Base-by-base conservation (phyloP, 1,140 invertebrate genomes). In the Drosophila carrolli region DNA sequence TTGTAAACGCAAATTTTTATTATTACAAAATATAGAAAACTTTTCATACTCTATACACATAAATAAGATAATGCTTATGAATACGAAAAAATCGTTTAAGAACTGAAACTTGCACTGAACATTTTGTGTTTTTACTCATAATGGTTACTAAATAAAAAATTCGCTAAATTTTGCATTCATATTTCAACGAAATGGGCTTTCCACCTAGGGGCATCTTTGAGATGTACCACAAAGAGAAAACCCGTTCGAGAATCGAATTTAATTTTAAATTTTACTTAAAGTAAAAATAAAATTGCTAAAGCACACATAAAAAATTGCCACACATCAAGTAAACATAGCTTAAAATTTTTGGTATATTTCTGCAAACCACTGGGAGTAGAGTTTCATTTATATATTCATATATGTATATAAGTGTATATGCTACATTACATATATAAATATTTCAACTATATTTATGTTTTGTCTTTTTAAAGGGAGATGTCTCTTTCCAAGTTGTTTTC, bases 301-400 rank as follows among this genome's bases (percentile, higher is more conserved):
- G 81, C 84, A 89, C 83, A 76, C 83, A 75, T 51, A 75, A 66
- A 81, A 71, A 81, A 90, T 90, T 90, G 84, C 84, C 84, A 89
- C 84, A 84, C 75, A 77, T 89, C 78, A 89, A 89, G 80, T 89
- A 89, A 75, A 83, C 76, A 89, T 83, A 89, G 67, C 67, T 71
- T 71, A 57, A 71, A 89, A 89, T 89, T 90, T 91, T 91, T 88
- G 80, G 83, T 90, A 91, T 90, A 90, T 82, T 86, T 90, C 86
- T 90, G 77, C 78, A 84, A 90, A 90, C 85, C 85, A 89, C 85
- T 89, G 85, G 85, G 85, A 88, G 57, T 67, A 79, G 81, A 85
- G 50, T 81, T 75, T 74, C 65, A 50, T 81, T 75, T 61, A 81
- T 78, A 37, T 63, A 68, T 75, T 75, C 48, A 61, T 73, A 68